Base-by-base conservation (phyloP, 2,888 invertebrate genomes). In the Schizotus pectinicornis region DNA sequence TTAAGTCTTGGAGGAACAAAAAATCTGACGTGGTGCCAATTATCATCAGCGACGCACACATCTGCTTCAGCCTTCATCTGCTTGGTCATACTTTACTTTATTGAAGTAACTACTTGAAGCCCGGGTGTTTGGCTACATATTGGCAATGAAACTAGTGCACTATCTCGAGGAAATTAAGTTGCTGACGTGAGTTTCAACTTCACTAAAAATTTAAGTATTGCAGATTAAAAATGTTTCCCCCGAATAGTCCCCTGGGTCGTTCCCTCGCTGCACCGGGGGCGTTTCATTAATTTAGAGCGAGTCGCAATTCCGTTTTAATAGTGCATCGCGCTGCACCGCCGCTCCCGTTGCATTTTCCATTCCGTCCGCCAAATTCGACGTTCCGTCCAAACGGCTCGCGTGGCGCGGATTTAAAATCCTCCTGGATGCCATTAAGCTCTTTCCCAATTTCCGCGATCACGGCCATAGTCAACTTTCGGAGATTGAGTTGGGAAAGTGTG, bases 201-300 rank as follows among this genome's bases (percentile, higher is more conserved):
- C 22, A 5, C 3, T 22, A 22, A 22, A 22, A 22, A 45, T 45
- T 33, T n/a, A 9, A 45, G 45, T 34, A 45, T n/a, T 32, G 32
- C 31, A 45, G 32, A 34, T 45, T 45, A 32, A 31, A 31, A 34
- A 33, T 13, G 34, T 45, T 45, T 45, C 14, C 45, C 13, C 31
- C 32, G 45, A 45, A 14, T 9, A 22, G 32, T 32, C 45, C 45
- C 45, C 7, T 13, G 45, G 45, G 45, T 13, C 7, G 6, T 13
- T 33, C 13, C 32, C 34, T 33, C 33, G 33, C 34, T 14, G 33
- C 45, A 13, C 8, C 32, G 45, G 34, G 31, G 31, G 13, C 32
- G 45, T 45, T 45, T 45, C 45, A 45, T 45, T 45, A 45, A 45
- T 45, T 45, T 45, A 45, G 45, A 45, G 34, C 45, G 45, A 34